Percentiles rank a stretch among this genome's conserved stretches.
These are phyloP conservation scores for Gadus chalcogrammus DNA, from an alignment of 2,113 vertebrate genomes.

Conservation along the genomic window DNA sequence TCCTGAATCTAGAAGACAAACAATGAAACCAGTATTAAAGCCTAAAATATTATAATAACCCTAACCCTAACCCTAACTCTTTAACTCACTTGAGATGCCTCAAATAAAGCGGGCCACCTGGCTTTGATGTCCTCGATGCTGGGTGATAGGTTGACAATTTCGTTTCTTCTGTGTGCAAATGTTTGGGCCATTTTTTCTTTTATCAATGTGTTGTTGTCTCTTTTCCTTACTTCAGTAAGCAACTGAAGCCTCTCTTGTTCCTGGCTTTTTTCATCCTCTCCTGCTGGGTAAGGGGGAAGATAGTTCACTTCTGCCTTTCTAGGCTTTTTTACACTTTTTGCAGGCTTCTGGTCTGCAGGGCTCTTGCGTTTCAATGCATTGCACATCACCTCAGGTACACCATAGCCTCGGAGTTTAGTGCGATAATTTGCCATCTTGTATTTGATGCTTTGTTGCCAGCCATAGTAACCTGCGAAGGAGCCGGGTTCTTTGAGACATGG, in stretches of 20 bases:
- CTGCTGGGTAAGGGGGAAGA: conserved; percentile 28
- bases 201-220: conserved; percentile 24
- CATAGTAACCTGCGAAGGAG: conserved; percentile 39
- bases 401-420: conserved; percentile 29
- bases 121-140: conserved; percentile 31
- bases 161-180: conserved; percentile 28
- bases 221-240: conserved; percentile 37
- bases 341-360: conserved; percentile 20
- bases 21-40: conserved; percentile 4
- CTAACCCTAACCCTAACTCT: no score
- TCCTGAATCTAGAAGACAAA: conserved; percentile 25
- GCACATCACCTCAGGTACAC: conserved; percentile 32
- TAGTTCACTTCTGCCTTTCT: conserved; percentile 37
- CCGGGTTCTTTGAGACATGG: conserved; percentile 40
- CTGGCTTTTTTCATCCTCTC: conserved; percentile 27
- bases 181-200: conserved; percentile 38
- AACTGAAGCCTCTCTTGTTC: conserved; percentile 32
- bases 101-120: conserved; percentile 41
- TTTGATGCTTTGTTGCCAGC: conserved; percentile 42
- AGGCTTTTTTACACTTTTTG: conserved; percentile 36
- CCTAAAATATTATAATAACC: conserved; percentile 2
- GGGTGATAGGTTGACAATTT: conserved; percentile 18
- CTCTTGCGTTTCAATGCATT: conserved; percentile 34
- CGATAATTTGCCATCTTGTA: conserved; percentile 41
- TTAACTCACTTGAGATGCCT: conserved; percentile 25